Conservation (phyloP, 2,113 vertebrate species). For the Spea bombifrons region DNA sequence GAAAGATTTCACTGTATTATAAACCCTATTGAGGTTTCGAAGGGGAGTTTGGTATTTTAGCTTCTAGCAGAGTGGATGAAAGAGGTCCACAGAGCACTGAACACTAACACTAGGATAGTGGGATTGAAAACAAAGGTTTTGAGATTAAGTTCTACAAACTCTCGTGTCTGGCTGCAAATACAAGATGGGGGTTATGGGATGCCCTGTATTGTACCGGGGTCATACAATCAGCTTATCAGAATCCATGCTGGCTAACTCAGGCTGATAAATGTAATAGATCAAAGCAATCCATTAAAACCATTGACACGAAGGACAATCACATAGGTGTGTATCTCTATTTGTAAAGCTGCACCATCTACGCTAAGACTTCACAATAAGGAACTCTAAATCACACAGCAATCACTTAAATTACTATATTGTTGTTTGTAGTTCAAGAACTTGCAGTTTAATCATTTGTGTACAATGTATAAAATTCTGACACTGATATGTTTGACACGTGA, state of each 20-base stretch:
- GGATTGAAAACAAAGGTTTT: constrained; percentile 55
- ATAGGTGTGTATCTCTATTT: neutral
- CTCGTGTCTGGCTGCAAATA: constrained; percentile 60
- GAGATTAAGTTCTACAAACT: constrained; percentile 63
- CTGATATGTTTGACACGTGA: too few relatives aligned
- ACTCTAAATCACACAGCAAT: too few relatives aligned
- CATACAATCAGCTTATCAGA: constrained; percentile 45
- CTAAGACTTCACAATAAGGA: neutral
- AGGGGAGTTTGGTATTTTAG: neutral
- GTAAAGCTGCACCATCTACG: neutral
- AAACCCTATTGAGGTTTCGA: constrained; percentile 13
- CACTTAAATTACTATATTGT: too few relatives aligned
- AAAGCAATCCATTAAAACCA: constrained; percentile 11
- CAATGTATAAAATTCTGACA: too few relatives aligned
- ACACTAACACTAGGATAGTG: constrained; percentile 35
- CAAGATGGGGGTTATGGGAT: constrained; percentile 17
- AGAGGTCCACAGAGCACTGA: constrained; percentile 46
- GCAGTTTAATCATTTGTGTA: too few relatives aligned
- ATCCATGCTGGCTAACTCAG: constrained; percentile 7
- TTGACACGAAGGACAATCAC: constrained; percentile 2
- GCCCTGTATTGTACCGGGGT: constrained; percentile 18
- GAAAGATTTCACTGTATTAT: neutral
- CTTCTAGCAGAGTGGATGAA: constrained; percentile 47
- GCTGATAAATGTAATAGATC: constrained; percentile 24
- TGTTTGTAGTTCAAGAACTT: too few relatives aligned